phyloP scores from a whole-genome alignment of 1,140 invertebrate species.

The Neotoxoptera formosana region DNA sequence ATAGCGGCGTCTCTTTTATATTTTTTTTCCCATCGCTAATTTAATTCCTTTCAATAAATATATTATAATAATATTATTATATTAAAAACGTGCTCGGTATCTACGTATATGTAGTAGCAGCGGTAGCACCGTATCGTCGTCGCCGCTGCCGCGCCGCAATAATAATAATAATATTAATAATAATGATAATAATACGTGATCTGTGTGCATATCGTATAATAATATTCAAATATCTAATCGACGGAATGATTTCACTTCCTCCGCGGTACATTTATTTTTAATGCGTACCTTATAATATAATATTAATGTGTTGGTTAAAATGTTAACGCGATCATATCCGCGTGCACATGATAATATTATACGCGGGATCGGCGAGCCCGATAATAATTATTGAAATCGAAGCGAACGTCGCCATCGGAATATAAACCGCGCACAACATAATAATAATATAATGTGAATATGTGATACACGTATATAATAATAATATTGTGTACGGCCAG shows the following conservation, averaged over 20 bases:
- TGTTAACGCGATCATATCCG: neutral
- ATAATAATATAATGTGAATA: no score
- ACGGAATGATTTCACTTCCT: neutral
- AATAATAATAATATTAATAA: neutral
- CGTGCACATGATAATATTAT: neutral
- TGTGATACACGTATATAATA: neutral
- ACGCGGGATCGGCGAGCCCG: neutral
- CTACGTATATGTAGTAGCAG: no score
- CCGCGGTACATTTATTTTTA: neutral
- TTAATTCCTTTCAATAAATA: neutral
- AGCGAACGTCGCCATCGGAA: neutral
- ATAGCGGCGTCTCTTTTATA: neutral
- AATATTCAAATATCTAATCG: neutral
- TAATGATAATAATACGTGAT: neutral
- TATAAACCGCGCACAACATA: neutral
- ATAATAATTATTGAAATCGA: neutral
- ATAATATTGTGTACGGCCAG: neutral
- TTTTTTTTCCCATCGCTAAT: neutral
- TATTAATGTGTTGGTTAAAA: neutral
- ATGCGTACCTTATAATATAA: neutral
- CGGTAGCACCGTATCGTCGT: neutral
- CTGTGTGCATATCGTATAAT: neutral
- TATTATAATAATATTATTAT: neutral
- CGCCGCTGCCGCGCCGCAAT: no score
- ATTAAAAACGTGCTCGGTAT: neutral